Evolutionary conservation across 2,113 vertebrate genomes (phyloP).

Genomic region (Proterorhinus semilunaris): DNA sequence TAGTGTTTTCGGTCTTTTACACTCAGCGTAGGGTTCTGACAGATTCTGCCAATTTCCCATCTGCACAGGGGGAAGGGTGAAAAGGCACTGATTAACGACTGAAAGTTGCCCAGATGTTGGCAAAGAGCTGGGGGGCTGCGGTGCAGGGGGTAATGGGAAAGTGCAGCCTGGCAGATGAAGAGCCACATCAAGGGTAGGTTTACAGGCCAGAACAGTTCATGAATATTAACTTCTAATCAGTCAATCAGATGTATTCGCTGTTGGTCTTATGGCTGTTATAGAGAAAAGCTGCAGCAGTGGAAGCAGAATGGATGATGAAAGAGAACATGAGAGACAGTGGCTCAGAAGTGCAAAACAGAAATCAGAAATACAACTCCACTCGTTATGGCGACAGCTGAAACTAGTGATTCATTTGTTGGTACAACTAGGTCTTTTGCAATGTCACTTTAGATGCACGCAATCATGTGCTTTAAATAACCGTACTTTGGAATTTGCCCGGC

Average conservation of each 20-base stretch:
- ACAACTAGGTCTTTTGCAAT: too few relatives aligned
- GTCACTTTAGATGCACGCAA: too few relatives aligned
- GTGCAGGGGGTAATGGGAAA: slow-evolving; percentile 4
- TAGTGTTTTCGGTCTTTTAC: not conserved
- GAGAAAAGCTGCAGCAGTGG: not conserved
- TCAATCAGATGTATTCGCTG: slow-evolving; percentile 24
- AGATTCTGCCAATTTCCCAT: slow-evolving; percentile 25
- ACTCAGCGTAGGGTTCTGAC: slow-evolving; percentile 21
- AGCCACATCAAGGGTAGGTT: slow-evolving; percentile 14
- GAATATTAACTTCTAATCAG: slow-evolving; percentile 34
- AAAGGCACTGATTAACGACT: slow-evolving; percentile 27
- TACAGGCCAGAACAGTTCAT: slow-evolving; percentile 8
- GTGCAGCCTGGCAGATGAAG: slow-evolving; percentile 25
- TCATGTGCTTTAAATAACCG: too few relatives aligned
- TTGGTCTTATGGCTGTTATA: slow-evolving; percentile 26
- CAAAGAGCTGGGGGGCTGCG: slow-evolving; percentile 5
- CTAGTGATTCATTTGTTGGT: not conserved
- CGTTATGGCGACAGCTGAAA: not conserved
- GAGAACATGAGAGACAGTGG: not conserved
- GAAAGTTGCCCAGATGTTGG: slow-evolving; percentile 29
- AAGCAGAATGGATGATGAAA: not conserved
- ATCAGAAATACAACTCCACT: not conserved
- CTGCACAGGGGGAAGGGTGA: slow-evolving; percentile 7
- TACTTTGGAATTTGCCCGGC: too few relatives aligned
- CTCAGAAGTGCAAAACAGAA: not conserved